phyloP scores from a whole-genome alignment of 1,140 invertebrate species.

The Bombyx mandarina region DNA sequence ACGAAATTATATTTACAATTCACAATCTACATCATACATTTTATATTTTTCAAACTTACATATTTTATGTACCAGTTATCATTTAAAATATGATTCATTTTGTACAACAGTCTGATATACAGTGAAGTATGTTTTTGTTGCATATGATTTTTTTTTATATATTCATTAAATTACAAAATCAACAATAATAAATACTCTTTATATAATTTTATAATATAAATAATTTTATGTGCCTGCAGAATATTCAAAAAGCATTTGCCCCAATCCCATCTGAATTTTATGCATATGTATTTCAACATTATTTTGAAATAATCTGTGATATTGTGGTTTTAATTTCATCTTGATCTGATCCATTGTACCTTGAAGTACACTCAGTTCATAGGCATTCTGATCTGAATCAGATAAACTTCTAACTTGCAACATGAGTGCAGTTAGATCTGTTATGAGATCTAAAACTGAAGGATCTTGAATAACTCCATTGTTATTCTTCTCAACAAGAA shows the following conservation, averaged over 20 bases:
- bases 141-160: constrained; percentile 4
- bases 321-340: constrained; percentile 81
- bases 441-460: constrained; percentile 83
- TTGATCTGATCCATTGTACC: constrained; percentile 93
- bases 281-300: constrained; percentile 93
- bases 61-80: too few relatives aligned
- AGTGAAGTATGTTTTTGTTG: not conserved
- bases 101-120: too few relatives aligned
- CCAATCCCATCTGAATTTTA: constrained; percentile 89
- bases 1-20: not conserved
- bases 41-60: too few relatives aligned
- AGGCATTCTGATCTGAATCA: constrained; percentile 90
- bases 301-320: constrained; percentile 90
- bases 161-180: not conserved
- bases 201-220: too few relatives aligned
- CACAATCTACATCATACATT: not conserved
- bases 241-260: constrained; percentile 37
- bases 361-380: constrained; percentile 93
- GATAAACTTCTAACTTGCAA: constrained; percentile 93
- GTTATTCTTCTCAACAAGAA: constrained; percentile 86
- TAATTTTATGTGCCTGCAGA: too few relatives aligned
- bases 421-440: constrained; percentile 91
- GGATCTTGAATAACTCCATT: constrained; percentile 73
- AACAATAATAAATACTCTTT: too few relatives aligned
- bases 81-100: too few relatives aligned